A percentile compares a stretch with the other conserved stretches of the same genome.
These are phyloP conservation scores for Ictalurus punctatus DNA, from an alignment of 2,113 vertebrate genomes.

Conservation along the genomic window DNA sequence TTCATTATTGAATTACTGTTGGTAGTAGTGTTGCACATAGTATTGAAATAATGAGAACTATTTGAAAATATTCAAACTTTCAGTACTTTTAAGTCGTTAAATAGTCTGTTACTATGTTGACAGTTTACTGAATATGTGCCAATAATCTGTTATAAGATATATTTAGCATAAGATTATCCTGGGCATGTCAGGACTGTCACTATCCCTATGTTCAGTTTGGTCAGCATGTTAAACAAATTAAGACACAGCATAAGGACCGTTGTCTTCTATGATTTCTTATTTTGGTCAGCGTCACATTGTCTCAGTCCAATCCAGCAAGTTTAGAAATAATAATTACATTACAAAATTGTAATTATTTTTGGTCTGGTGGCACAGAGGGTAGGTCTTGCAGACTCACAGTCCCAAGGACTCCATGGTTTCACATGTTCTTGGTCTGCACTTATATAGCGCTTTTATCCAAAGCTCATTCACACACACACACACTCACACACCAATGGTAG, in stretches of 20 bases:
- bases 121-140: not conserved
- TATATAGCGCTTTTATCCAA: too few species aligned
- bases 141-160: not conserved
- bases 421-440: not conserved
- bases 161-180: not conserved
- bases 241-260: not conserved
- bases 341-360: too few species aligned
- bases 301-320: not conserved
- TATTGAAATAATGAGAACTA: not conserved
- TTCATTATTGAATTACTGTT: not conserved
- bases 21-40: not conserved
- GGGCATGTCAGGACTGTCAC: not conserved
- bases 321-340: not conserved
- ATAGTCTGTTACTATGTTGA: not conserved
- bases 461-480: too few species aligned
- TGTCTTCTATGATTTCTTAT: not conserved
- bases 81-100: not conserved
- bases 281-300: not conserved
- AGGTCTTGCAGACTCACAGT: not conserved
- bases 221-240: not conserved
- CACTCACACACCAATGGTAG: too few species aligned
- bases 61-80: not conserved
- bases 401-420: not conserved
- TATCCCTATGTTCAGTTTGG: not conserved
- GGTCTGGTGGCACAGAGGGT: not conserved